These are phyloP conservation scores for Argya squamiceps DNA, from an alignment of 2,797 vertebrate genomes.

Conservation along the genomic window DNA sequence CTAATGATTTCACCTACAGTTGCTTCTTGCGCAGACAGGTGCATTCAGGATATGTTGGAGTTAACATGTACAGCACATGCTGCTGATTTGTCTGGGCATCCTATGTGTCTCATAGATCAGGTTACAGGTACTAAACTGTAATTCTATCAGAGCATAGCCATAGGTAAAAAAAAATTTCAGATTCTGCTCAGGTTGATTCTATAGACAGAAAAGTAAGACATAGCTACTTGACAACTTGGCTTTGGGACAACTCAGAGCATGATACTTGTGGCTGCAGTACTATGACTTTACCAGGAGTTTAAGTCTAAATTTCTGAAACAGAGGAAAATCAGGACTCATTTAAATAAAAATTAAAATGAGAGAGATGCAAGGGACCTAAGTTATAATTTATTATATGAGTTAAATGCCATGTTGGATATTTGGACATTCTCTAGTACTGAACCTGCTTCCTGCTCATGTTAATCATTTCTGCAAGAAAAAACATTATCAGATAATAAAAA, in stretches of 20 bases:
- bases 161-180: background rate
- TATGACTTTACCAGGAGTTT: background rate
- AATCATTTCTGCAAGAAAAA: background rate
- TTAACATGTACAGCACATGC: background rate
- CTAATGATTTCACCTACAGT: background rate
- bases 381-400: background rate
- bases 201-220: background rate
- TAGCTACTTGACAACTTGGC: background rate
- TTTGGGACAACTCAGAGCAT: background rate
- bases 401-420: background rate
- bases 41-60: fast-evolving
- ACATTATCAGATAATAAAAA: background rate
- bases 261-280: background rate
- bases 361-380: background rate
- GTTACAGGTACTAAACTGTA: background rate
- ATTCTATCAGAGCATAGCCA: background rate
- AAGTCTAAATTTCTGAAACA: background rate
- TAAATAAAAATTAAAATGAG: background rate
- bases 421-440: background rate
- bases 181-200: background rate
- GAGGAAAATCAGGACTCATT: background rate
- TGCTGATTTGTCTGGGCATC: background rate
- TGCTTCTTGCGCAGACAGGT: fast-evolving
- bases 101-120: background rate
- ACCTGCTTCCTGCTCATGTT: background rate